Conservation (phyloP, 2,113 vertebrate species). For the Amblyopsis rosae region DNA sequence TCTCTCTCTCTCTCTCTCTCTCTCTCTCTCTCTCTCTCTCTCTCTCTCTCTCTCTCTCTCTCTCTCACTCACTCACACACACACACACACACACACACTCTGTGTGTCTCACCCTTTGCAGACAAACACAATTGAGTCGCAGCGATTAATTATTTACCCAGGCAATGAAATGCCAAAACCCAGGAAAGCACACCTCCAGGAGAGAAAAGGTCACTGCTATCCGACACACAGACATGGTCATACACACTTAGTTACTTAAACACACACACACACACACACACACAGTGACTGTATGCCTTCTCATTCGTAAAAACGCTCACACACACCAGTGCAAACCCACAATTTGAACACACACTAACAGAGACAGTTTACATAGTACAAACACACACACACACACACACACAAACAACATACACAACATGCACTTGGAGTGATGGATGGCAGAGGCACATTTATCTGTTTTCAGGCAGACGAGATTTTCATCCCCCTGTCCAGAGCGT, state of each 20-base stretch:
- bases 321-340: background rate
- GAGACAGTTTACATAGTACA: conserved; percentile 4
- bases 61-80: conserved; percentile 1
- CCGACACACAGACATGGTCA: background rate
- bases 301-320: conserved; percentile 2
- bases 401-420: conserved; percentile 13
- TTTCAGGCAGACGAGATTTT: conserved; percentile 47
- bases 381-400: background rate
- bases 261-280: background rate
- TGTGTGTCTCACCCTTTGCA: conserved; percentile 29
- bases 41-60: conserved; percentile 28
- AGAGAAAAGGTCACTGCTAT: conserved; percentile 68
- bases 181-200: conserved; percentile 54
- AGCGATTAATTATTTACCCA: conserved; percentile 71
- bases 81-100: background rate
- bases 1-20: too few relatives aligned
- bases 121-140: conserved; percentile 56
- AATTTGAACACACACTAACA: conserved; percentile 11
- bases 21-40: background rate
- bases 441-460: conserved; percentile 60
- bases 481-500: conserved; percentile 43
- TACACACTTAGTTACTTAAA: background rate
- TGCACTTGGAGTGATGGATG: conserved; percentile 50
- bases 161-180: conserved; percentile 72
- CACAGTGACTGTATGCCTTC: background rate